A percentile compares a stretch with the other conserved stretches of the same genome.
These are phyloP conservation scores for Patella pellucida DNA, from an alignment of 2,888 invertebrate species.

Conservation along the genomic window DNA sequence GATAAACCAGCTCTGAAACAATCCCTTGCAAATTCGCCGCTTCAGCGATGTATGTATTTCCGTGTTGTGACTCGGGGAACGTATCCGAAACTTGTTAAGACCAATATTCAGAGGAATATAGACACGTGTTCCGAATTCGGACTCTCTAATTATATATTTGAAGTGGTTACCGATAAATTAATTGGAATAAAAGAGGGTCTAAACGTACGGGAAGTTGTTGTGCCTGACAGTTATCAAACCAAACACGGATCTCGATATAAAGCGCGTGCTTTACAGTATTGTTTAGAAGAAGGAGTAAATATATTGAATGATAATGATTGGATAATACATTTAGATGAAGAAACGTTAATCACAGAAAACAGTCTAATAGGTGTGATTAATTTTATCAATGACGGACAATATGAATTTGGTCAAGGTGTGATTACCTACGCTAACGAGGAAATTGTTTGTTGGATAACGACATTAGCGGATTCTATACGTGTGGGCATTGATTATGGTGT, in stretches of 20 bases:
- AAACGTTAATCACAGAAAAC: constrained; percentile 57
- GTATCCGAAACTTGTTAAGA: no score
- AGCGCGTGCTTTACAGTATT: neutral
- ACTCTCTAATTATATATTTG: constrained; percentile 45
- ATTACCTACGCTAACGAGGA: constrained; percentile 54
- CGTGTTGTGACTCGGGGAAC: no score
- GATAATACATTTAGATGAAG: constrained; percentile 64
- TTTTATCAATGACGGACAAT: constrained; percentile 54
- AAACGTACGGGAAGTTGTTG: constrained; percentile 47
- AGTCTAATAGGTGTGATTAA: constrained; percentile 61
- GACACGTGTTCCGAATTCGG: constrained; percentile 33
- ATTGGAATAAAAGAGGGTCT: constrained; percentile 23
- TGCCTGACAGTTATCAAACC: constrained; percentile 49
- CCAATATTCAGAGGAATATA: no score
- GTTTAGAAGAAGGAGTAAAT: constrained; percentile 40
- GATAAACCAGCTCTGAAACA: constrained; percentile 51
- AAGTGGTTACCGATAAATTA: constrained; percentile 48
- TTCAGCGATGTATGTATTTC: constrained; percentile 6
- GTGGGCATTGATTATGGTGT: constrained; percentile 63
- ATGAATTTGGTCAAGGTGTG: constrained; percentile 60
- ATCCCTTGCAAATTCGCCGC: constrained; percentile 51
- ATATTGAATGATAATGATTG: constrained; percentile 58
- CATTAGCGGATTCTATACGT: constrained; percentile 54
- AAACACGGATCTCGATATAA: constrained; percentile 50
- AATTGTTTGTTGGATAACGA: constrained; percentile 60